Evolutionary conservation across 92 coral and sea anemone species (phyloP), one percentile per base, ranked within the genome.

Genomic region (Plumapathes pennacea): DNA sequence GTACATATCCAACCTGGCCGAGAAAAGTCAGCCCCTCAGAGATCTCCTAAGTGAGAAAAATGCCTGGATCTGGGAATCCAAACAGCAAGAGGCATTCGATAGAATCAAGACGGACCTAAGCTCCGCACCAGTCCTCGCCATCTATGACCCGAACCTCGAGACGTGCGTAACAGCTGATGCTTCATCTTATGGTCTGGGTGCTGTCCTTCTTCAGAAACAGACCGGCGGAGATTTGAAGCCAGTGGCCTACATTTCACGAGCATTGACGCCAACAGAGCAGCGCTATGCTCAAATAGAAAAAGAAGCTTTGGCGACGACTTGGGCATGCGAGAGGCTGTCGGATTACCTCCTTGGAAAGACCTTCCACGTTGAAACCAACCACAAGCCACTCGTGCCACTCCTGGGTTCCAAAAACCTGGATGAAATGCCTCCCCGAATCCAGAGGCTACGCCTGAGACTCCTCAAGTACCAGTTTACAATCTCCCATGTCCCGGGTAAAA

Each of bases 1-100:
- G 60, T 82, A 82, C 47, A 21, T 82, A 11, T 70, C 51, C 5
- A 63, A 74, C 39, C 64, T 77, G 3, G 78, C 78, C 12, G 71
- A 72, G 23, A 40, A 57, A 20, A 80, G 73, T 19, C 70, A 84
- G 59, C 90, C 85, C 20, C 34, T 77, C 11, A 60, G 80, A 48
- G 90, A 77, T 13, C 81, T 77, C 0, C 78, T 71, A 19, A 46
- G 52, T 26, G 57, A 60, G 38, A 53, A 61, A 40, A 46, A 41
- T 23, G 23, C 71, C 10, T 84, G 90, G 90, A 25, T 84, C 40
- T 84, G 82, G 90, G 77, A 46, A 21, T 56, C 45, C 13, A 70
- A 74, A 45, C 90, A 77, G 47, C 26, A 29, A 21, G 25, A 54
- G 40, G 84, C 85, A 20, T 75, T 75, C 28, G 51, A 69, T 47